phyloP scores from a whole-genome alignment of 2,888 invertebrate species.

The Cistogaster globosa region DNA sequence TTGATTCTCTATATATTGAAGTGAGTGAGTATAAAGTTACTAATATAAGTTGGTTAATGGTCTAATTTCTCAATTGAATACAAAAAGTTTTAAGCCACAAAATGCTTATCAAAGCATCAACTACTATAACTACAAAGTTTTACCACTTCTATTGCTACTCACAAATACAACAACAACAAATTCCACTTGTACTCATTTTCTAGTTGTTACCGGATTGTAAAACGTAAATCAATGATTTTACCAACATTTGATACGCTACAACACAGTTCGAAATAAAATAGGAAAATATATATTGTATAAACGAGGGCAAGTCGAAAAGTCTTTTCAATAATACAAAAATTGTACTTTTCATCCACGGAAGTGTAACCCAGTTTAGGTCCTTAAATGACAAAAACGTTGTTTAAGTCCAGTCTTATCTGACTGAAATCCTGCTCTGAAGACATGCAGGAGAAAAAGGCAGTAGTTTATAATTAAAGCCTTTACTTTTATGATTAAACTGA shows the following conservation, averaged over 20 bases:
- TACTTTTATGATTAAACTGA: no score
- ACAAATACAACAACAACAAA: constrained; percentile 25
- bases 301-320: no score
- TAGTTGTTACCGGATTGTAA: constrained; percentile 52
- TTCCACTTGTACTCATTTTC: constrained; percentile 59
- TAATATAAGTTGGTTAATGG: constrained; percentile 76
- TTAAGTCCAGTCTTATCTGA: no score
- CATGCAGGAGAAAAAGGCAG: no score
- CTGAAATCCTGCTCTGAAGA: no score
- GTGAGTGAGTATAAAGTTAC: constrained; percentile 58
- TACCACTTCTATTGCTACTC: constrained; percentile 28
- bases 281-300: constrained; percentile 27
- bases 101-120: constrained; percentile 67
- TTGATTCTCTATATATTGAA: neutral
- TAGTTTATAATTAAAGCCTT: no score
- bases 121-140: constrained; percentile 41
- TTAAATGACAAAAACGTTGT: no score
- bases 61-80: constrained; percentile 81
- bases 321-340: no score
- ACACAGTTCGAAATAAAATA: no score
- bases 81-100: constrained; percentile 74
- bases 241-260: constrained; percentile 61
- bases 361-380: no score
- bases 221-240: constrained; percentile 67
- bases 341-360: no score